Evolutionary conservation across 2,888 invertebrate species (phyloP), one percentile per base, ranked within the genome.

Genomic region (Philereme vetulata): DNA sequence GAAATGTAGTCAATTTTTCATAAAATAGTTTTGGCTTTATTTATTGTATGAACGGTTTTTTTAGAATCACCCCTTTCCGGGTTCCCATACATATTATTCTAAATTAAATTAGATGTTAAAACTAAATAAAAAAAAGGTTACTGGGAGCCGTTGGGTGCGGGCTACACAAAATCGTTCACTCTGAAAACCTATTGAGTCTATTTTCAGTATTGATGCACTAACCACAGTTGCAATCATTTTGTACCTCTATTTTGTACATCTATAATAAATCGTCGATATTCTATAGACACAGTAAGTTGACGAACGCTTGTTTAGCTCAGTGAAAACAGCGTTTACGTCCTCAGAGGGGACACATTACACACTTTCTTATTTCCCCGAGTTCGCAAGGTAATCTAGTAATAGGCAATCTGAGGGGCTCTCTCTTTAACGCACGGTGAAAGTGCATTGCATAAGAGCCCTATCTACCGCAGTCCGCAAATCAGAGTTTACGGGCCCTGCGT

Each of bases 381-480:
- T 84, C 82, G 69, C 82, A 78, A 85, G 78, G 82, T 84, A 86
- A 86, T 88, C 85, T 84, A 86, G 88, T 88, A 89, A 88, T 86
- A 85, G 86, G 81, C 82, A 84, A 88, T 89, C 85, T 82, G 72
- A 85, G 84, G 86, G 86, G 83, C 88, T 88, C 89, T 90, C 90
- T 83, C 86, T 82, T 82, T 80, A 83, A 86, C 83, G 85, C 75
- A 83, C 72, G 81, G 90, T 84, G 90, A 90, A 90, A 90, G 90
- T 85, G 72, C 63, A 76, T 90, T 90, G 82, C 86, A 81, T 88
- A 90, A 90, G 81, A 68, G 80, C 86, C 84, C 84, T 82, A 79
- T 77, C 77, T 75, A 84, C 87, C 84, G 84, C 88, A 84, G 85
- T 87, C 86, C 83, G 85, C 88, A 85, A 88, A 87, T 86, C 85